Evolutionary conservation across 2,888 invertebrate genomes (phyloP).

Genomic region (Drosophila recens): DNA sequence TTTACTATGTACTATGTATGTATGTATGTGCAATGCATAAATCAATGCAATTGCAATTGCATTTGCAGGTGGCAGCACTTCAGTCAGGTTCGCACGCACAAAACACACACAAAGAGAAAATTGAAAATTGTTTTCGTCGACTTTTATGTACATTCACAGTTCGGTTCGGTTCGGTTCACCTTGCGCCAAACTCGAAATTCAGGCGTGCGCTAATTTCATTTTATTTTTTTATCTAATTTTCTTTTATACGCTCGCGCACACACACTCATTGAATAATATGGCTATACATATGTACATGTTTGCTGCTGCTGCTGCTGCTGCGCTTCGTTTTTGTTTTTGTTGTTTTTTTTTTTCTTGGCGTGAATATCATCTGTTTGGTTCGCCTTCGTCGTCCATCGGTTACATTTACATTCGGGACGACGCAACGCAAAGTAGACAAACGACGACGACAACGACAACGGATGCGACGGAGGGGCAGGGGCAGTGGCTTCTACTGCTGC

Average conservation of each 20-base stretch:
- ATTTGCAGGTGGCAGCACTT: constrained; percentile 58
- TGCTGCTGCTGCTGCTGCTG: constrained; percentile 47
- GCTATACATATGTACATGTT: constrained; percentile 62
- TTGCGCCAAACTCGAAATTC: constrained; percentile 77
- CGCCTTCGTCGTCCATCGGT: constrained; percentile 68
- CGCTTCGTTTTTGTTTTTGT: constrained; percentile 51
- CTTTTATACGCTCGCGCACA: constrained; percentile 65
- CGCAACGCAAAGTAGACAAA: constrained; percentile 60
- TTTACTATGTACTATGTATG: constrained; percentile 31
- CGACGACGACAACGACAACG: constrained; percentile 32
- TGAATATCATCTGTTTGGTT: constrained; percentile 70
- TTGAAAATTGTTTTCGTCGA: constrained; percentile 67
- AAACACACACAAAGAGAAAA: constrained; percentile 66
- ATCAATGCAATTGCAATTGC: constrained; percentile 65
- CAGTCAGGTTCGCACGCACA: constrained; percentile 58
- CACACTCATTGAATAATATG: constrained; percentile 72
- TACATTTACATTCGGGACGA: constrained; percentile 67
- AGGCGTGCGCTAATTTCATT: constrained; percentile 77
- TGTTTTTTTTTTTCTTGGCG: constrained; percentile 44
- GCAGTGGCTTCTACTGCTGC: constrained; percentile 51
- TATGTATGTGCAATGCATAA: constrained; percentile 45
- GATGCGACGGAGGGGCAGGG: constrained; percentile 27
- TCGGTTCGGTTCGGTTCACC: constrained; percentile 64
- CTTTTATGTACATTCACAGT: constrained; percentile 53
- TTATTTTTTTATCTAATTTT: constrained; percentile 72